Base-by-base conservation (phyloP, 1,140 invertebrate species). In the Achroia grisella region DNA sequence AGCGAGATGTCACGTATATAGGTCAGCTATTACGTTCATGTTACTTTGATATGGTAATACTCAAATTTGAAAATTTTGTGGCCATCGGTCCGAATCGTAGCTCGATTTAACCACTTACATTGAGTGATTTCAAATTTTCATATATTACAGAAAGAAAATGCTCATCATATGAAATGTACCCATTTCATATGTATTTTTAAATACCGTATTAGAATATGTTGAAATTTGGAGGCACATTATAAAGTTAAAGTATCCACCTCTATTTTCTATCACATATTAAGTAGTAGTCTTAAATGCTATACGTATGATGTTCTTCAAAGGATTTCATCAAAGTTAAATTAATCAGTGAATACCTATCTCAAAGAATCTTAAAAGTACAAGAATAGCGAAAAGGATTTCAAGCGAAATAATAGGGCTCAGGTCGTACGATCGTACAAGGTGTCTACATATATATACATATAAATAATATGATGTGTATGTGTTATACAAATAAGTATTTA, bases 1-100 rank as follows among this genome's bases (percentile, higher is more conserved):
- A 61, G 60, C 34, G 48, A 48, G 44, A 50, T 49, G 53, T 53
- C 56, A 52, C 50, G 52, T 56, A 51, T 59, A 53, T 46, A 40
- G 47, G 56, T 53, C 49, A 54, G 39, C 47, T 51, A 34, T 52
- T 49, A 49, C 42, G 46, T 55, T 43, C 56, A 39, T 45, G 44
- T 44, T 48, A 23, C 42, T 42, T 54, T 55, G 45, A 55, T 52
- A 54, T 48, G 39, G 43, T 45, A 36, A 31, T 52, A 53, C 46
- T 51, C 42, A 56, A 48, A 50, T 49, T 57, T 34, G 42, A 30
- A 48, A 41, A 36, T 39, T 56, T 52, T 44, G 41, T 52, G 48
- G 49, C 44, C 39, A 48, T 33, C 32, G 45, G 34, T 41, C 14
- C 30, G 28, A 53, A 13, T 42, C 28, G 29, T 13, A 14, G 5